Percentiles rank a stretch among this genome's conserved stretches.
Conservation (phyloP, 1,140 invertebrate species). For the Trichoplusia ni region DNA sequence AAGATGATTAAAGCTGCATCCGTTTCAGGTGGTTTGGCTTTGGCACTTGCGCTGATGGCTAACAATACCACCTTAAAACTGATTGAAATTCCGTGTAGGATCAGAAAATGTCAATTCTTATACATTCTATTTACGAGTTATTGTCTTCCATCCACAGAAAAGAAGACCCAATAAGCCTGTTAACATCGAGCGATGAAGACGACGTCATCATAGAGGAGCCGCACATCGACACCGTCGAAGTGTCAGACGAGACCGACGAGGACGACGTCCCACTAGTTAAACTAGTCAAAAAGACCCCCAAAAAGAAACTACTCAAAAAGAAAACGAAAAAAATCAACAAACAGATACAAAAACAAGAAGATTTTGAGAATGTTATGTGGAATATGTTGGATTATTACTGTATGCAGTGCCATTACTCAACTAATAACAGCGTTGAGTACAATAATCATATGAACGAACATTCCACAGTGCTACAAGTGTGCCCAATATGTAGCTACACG, state of each 20-base stretch:
- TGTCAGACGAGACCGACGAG: constrained; percentile 68
- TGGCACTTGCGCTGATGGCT: too few species aligned
- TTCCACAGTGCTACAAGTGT: constrained; percentile 47
- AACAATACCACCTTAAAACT: too few species aligned
- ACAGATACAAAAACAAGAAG: not conserved
- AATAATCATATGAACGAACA: constrained; percentile 41
- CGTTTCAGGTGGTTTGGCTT: too few species aligned
- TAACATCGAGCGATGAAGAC: constrained; percentile 72
- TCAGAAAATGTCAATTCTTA: too few species aligned
- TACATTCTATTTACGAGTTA: not conserved
- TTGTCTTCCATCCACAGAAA: constrained; percentile 42
- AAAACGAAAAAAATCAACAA: too few species aligned
- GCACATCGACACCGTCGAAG: constrained; percentile 65
- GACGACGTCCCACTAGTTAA: constrained; percentile 62
- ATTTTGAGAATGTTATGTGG: constrained; percentile 32
- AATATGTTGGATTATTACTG: constrained; percentile 58
- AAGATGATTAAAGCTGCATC: too few species aligned
- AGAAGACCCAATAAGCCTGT: constrained; percentile 61
- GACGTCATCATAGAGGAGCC: constrained; percentile 72
- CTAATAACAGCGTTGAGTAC: constrained; percentile 40
- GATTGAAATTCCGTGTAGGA: too few species aligned
- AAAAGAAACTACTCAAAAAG: constrained; percentile 9
- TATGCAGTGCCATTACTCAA: constrained; percentile 49
- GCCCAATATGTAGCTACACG: constrained; percentile 55
- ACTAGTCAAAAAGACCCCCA: constrained; percentile 45